Base-by-base conservation (phyloP, 2,113 vertebrate species). In the Pangasianodon gigas region DNA sequence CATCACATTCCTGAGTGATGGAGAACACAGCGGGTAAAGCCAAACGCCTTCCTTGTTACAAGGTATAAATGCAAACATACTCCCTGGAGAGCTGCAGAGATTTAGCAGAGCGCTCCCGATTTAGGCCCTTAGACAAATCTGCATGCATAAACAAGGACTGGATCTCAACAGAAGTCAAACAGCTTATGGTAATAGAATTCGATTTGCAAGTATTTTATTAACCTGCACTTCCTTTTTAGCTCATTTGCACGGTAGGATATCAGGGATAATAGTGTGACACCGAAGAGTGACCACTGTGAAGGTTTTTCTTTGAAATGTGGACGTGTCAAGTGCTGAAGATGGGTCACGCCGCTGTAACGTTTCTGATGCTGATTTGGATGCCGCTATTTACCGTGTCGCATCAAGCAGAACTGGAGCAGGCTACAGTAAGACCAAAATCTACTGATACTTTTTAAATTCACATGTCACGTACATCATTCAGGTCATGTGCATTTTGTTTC, bases 41-140 rank as follows among this genome's bases (percentile, higher is more conserved):
- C 84, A 79, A 89, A 89, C 87, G 86, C 84, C 69, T 60, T 91
- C 65, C n/a, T 86, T 89, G 77, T 74, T 46, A 60, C 29, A 54
- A 71, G 84, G 92, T 95, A 95, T 95, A 95, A 94, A 95, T 54
- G 29, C 89, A 94, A 92, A 86, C 9, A 13, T 71, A 88, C 58
- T 52, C 52, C 84, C 69, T 7, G 41, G 44, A 91, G 58, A 29
- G 65, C 7, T 41, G 11, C 52, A 69, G 65, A 65, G 52, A 32
- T 82, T 54, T 54, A 82, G 29, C 14, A 54, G 16, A n/a, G 16
- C 6, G 1, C 79, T 82, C n/a, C 79, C 54, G 32, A 90, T 58
- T 82, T n/a, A 89, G 51, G 81, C 65, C 58, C 54, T 80, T 37
- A 11, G 29, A 56, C 11, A 19, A 75, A 77, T 81, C 83, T 65